phyloP scores from a whole-genome alignment of 2,113 vertebrate genomes.

The Zapornia atra region DNA sequence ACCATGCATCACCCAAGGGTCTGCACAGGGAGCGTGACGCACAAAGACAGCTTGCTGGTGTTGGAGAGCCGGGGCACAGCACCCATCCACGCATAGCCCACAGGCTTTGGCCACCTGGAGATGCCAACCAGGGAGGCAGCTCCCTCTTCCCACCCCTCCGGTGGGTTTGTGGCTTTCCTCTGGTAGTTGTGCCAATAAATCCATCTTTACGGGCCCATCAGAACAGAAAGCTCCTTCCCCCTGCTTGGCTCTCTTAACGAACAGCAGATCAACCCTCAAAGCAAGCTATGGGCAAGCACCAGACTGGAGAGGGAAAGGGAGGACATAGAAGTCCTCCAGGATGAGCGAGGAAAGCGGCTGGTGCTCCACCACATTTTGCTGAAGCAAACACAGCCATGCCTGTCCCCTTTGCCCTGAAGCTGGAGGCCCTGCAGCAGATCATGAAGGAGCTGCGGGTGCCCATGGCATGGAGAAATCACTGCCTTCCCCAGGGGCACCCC shows the following conservation, averaged over 20 bases:
- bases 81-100: not conserved
- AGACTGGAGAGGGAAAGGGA: not conserved
- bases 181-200: not conserved
- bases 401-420: fast-evolving
- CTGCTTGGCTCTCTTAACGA: not conserved
- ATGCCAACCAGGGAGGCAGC: not conserved
- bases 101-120: not conserved
- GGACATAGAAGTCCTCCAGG: not conserved
- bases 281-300: not conserved
- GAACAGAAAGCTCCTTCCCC: not conserved
- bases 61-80: not conserved
- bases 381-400: not conserved
- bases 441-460: not conserved
- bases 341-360: not conserved
- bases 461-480: not conserved
- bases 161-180: not conserved
- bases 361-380: not conserved
- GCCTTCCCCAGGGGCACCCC: not conserved
- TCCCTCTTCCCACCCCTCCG: not conserved
- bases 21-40: not conserved
- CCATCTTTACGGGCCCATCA: fast-evolving
- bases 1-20: fast-evolving
- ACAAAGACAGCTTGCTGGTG: not conserved
- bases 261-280: not conserved
- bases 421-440: not conserved